Conservation (phyloP, 1,140 invertebrate genomes). For the Cyclina sinensis region DNA sequence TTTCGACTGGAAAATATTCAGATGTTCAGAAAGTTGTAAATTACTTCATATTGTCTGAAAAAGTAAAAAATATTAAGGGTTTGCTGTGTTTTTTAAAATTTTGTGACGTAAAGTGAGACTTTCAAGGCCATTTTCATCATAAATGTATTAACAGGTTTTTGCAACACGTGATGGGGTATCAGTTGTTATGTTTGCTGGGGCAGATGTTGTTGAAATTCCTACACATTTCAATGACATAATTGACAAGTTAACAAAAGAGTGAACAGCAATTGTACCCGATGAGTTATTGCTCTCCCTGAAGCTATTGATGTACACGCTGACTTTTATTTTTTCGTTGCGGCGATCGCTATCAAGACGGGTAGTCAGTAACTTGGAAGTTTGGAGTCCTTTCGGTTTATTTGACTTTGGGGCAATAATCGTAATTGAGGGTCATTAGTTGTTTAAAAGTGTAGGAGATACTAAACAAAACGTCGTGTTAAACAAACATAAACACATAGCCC, state of each 20-base stretch:
- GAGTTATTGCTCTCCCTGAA: conserved; percentile 27
- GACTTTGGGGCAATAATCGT: conserved; percentile 27
- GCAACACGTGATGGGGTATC: background rate
- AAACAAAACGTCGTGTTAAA: conserved; percentile 41
- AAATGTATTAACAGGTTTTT: background rate
- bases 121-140: conserved; percentile 9
- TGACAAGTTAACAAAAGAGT: conserved; percentile 54
- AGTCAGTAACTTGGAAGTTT: background rate
- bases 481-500: background rate
- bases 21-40: background rate
- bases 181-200: background rate
- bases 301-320: conserved; percentile 5
- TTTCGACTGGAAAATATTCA: too few relatives aligned
- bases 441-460: conserved; percentile 24
- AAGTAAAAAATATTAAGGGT: too few relatives aligned
- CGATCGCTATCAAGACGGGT: background rate
- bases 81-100: too few relatives aligned
- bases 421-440: conserved; percentile 42
- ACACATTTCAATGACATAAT: conserved; percentile 65
- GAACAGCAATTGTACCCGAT: conserved; percentile 9
- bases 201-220: conserved; percentile 54
- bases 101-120: too few relatives aligned
- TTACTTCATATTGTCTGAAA: background rate
- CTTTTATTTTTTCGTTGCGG: background rate
- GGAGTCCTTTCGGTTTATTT: background rate